These are phyloP conservation scores for Aphodius granarius DNA, from an alignment of 2,888 invertebrate species.

Conservation along the genomic window DNA sequence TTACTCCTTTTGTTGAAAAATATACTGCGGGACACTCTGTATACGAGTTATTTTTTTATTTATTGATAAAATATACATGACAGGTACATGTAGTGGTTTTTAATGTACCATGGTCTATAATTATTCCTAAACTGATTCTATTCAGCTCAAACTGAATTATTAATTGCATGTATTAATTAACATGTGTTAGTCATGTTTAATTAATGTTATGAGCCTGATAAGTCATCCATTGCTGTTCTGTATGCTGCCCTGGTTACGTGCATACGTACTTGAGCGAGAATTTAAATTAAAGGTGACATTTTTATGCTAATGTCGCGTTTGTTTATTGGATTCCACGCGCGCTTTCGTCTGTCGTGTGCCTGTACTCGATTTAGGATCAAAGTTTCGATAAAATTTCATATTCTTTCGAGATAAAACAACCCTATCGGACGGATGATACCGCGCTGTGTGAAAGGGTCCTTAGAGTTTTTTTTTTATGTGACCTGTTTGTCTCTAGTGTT, in stretches of 20 bases:
- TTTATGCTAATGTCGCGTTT: not conserved
- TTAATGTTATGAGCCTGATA: not conserved
- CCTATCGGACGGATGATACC: too few relatives aligned
- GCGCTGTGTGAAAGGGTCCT: too few relatives aligned
- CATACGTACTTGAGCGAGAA: not conserved
- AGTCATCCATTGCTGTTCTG: not conserved
- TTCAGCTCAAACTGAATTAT: not conserved
- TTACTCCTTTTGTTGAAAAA: not conserved
- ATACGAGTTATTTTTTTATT: not conserved
- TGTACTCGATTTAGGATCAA: not conserved
- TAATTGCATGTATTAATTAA: not conserved
- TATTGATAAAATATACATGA: not conserved
- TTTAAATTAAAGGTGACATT: not conserved
- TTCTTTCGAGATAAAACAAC: too few relatives aligned
- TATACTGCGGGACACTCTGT: not conserved
- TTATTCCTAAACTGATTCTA: not conserved
- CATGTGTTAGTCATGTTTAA: not conserved
- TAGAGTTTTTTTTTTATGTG: not conserved
- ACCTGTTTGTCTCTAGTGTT: too few relatives aligned
- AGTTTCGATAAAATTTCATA: not conserved
- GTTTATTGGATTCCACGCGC: not conserved
- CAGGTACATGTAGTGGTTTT: not conserved
- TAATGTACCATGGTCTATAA: not conserved
- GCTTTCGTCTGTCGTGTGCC: not conserved
- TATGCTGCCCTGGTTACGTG: not conserved